phyloP scores from a whole-genome alignment of 2,797 vertebrate genomes.

The Fringilla coelebs region DNA sequence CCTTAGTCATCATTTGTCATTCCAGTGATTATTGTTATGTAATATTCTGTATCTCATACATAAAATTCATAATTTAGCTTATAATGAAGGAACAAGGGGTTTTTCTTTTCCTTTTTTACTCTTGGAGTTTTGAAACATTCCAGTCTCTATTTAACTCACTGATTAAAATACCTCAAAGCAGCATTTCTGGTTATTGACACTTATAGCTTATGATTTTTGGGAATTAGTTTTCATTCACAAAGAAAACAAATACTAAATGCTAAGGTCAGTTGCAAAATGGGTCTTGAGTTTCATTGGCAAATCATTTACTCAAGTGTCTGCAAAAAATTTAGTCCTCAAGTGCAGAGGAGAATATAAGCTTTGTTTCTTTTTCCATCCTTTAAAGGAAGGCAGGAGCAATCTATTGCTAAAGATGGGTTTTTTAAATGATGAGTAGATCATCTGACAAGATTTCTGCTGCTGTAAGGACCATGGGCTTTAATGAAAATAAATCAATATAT shows the following conservation, averaged over 20 bases:
- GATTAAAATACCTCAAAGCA: neutral
- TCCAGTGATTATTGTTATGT: neutral
- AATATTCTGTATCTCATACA: accelerated
- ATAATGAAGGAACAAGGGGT: neutral
- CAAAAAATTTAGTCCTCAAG: neutral
- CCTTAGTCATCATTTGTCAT: neutral
- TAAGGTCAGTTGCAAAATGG: neutral
- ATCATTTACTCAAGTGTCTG: neutral
- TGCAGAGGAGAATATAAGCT: neutral
- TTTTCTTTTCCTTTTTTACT: neutral
- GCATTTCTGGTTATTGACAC: neutral
- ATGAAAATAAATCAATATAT: neutral
- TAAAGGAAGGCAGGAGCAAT: neutral
- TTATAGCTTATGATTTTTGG: too few relatives aligned
- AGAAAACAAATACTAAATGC: neutral
- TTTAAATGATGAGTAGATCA: neutral
- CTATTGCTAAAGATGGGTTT: neutral
- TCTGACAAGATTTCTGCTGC: neutral
- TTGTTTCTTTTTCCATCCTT: accelerated
- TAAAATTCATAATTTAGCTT: neutral
- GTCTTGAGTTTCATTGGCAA: neutral
- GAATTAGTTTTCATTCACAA: neutral
- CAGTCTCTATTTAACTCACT: neutral
- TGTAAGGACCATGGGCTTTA: neutral
- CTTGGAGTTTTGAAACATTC: neutral